Conservation (phyloP, 2,113 vertebrate species). For the Pluvianellus socialis region DNA sequence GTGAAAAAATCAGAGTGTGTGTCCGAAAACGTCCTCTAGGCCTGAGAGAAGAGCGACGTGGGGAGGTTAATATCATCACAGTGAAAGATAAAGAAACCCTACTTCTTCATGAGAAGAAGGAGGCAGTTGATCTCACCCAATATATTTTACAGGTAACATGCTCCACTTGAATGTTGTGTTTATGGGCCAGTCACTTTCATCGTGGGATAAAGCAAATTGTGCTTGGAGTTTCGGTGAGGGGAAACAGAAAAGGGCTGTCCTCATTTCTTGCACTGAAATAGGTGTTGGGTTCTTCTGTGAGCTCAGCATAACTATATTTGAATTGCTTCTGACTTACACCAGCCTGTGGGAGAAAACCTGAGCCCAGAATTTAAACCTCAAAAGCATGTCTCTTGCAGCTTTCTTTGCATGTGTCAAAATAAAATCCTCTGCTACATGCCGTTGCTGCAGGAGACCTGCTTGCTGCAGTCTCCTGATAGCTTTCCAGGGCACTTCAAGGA, state of each 20-base stretch:
- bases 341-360: neutral
- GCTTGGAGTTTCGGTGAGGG: neutral
- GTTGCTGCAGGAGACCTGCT: neutral
- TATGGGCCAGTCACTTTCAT: neutral
- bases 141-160: constrained; percentile 86
- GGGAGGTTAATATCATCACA: constrained; percentile 84
- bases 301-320: neutral
- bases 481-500: neutral
- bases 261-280: neutral
- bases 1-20: constrained; percentile 87
- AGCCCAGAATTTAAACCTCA: neutral
- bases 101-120: constrained; percentile 86
- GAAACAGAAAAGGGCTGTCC: neutral
- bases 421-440: neutral
- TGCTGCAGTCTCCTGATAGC: neutral
- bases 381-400: neutral
- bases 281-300: neutral
- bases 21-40: constrained; percentile 88
- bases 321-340: neutral
- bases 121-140: constrained; percentile 88
- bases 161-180: neutral
- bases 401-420: neutral
- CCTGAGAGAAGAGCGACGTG: constrained; percentile 75
- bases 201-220: neutral
- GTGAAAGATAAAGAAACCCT: constrained; percentile 81